A percentile compares a stretch with the other conserved stretches of the same genome.
Conservation (phyloP, 2,888 invertebrate species). For the Amblyjoppa proteus region DNA sequence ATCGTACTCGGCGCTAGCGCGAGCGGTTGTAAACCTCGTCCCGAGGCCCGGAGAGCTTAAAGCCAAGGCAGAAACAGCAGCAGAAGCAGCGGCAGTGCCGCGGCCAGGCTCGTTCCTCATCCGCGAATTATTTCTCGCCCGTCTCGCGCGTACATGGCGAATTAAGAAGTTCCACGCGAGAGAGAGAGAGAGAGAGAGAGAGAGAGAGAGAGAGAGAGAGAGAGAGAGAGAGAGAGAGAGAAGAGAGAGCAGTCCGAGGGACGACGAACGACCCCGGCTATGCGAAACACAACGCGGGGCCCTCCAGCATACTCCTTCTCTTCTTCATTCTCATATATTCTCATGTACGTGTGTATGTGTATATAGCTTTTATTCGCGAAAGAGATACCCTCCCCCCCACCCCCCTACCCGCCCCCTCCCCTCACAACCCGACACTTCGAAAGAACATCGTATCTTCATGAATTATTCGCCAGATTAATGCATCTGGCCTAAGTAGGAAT, state of each 20-base stretch:
- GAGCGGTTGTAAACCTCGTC: conserved; percentile 67
- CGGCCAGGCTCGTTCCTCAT: conserved; percentile 60
- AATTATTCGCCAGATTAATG: conserved; percentile 55
- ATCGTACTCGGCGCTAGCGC: conserved; percentile 43
- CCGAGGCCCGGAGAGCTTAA: conserved; percentile 23
- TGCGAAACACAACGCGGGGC: conserved; percentile 24
- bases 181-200: background rate
- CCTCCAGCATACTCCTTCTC: conserved; percentile 7
- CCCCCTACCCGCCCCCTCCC: background rate
- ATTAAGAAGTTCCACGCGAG: conserved; percentile 70
- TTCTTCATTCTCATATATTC: conserved; percentile 23
- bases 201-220: conserved; percentile 5
- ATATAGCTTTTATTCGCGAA: background rate
- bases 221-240: conserved; percentile 13
- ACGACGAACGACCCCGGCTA: background rate
- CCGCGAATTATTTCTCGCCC: conserved; percentile 70
- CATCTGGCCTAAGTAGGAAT: conserved; percentile 7
- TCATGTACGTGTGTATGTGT: background rate
- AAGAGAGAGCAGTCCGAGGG: conserved; percentile 1
- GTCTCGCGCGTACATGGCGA: conserved; percentile 65
- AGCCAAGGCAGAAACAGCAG: conserved; percentile 45
- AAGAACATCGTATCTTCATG: conserved; percentile 53
- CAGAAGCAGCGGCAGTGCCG: conserved; percentile 43
- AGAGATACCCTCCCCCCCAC: conserved; percentile 12
- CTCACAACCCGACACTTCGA: background rate